phyloP scores from a whole-genome alignment of 2,797 vertebrate genomes.

The Carcharodon carcharias region DNA sequence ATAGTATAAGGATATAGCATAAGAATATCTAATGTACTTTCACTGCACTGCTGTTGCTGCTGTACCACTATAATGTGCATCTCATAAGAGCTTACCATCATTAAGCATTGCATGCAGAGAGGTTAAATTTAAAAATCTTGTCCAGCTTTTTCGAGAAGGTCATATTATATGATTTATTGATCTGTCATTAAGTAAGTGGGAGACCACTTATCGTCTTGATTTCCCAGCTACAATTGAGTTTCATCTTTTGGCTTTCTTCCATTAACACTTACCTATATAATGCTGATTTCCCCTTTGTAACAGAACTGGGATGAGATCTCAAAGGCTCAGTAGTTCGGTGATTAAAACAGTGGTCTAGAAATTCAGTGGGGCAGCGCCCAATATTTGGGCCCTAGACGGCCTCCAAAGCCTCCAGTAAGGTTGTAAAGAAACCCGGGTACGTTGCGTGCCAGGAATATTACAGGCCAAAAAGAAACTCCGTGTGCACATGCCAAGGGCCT shows the following conservation, averaged over 20 bases:
- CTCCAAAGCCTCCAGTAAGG: neutral
- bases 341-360: neutral
- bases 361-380: neutral
- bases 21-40: neutral
- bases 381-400: neutral
- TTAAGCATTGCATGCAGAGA: neutral
- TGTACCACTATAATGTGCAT: neutral
- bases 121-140: neutral
- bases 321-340: neutral
- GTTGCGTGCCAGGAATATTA: neutral
- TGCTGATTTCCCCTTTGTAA: neutral
- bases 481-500: neutral
- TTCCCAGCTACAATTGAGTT: neutral
- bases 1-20: neutral
- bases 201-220: neutral
- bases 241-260: too few relatives aligned
- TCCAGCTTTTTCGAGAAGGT: neutral
- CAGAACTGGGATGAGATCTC: neutral
- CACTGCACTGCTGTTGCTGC: neutral
- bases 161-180: neutral
- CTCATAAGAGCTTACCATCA: neutral
- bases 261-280: neutral
- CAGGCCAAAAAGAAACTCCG: neutral
- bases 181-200: neutral
- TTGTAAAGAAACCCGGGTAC: neutral